Conservation (phyloP, 2,888 invertebrate species). For the Ophonus ardosiacus region DNA sequence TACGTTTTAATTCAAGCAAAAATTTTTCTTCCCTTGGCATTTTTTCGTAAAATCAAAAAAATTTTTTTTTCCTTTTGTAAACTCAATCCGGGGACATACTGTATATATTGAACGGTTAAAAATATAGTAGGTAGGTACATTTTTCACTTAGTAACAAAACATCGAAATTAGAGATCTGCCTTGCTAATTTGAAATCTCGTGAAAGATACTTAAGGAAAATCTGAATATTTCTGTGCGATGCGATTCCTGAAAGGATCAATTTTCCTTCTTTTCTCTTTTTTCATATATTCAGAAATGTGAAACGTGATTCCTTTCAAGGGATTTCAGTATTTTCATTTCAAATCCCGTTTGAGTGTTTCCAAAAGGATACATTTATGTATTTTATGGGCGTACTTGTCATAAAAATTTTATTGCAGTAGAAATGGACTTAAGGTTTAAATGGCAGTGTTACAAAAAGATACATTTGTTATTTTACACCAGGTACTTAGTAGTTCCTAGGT, state of each 20-base stretch:
- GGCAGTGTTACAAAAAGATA: constrained; percentile 31
- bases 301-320: constrained; percentile 25
- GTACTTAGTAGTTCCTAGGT: not conserved
- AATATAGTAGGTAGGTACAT: too few species aligned
- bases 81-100: too few species aligned
- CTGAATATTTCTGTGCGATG: not conserved
- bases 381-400: constrained; percentile 26
- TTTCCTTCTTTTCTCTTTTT: constrained; percentile 4
- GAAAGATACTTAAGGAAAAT: not conserved
- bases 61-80: too few species aligned
- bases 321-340: constrained; percentile 46
- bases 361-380: constrained; percentile 47
- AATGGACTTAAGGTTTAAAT: constrained; percentile 25
- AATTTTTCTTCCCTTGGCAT: too few species aligned
- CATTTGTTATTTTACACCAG: not conserved
- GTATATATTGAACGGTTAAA: too few species aligned
- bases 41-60: too few species aligned
- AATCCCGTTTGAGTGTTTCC: constrained; percentile 32
- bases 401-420: constrained; percentile 22
- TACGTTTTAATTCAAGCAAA: too few species aligned
- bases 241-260: constrained; percentile 18
- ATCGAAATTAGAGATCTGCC: too few species aligned
- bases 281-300: constrained; percentile 30
- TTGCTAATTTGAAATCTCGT: not conserved
- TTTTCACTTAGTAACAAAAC: too few species aligned